Conservation (phyloP, 1,140 invertebrate genomes). For the Hypsibius dujardini region DNA sequence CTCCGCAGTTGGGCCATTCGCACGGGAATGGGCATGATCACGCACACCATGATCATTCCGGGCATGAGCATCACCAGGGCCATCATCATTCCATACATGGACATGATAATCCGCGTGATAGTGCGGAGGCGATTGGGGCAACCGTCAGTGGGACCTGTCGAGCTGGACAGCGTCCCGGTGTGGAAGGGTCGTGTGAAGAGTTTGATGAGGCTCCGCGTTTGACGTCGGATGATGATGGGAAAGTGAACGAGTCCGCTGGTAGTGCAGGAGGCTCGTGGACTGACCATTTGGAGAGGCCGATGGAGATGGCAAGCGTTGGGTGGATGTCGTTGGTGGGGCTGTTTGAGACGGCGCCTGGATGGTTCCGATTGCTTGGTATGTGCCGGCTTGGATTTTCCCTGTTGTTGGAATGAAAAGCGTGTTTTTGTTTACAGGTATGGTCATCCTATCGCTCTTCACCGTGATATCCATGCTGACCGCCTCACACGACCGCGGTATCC, state of each 20-base stretch:
- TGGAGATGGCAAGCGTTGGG: too few species aligned
- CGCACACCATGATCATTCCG: conserved; percentile 1
- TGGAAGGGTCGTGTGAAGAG: conserved; percentile 5
- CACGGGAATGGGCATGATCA: neutral
- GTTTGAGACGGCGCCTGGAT: neutral
- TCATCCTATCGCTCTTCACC: neutral
- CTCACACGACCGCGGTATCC: neutral
- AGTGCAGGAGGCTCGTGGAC: too few species aligned
- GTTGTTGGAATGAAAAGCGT: neutral
- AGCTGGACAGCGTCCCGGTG: neutral
- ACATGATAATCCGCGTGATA: neutral
- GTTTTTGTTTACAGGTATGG: too few species aligned
- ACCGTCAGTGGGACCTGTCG: neutral
- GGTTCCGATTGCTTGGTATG: neutral
- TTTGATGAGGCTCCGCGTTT: neutral
- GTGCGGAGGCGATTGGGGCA: neutral
- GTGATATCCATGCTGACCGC: neutral
- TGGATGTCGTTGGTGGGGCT: neutral
- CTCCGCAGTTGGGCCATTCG: neutral
- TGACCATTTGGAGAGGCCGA: too few species aligned
- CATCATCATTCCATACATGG: neutral
- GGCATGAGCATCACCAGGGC: neutral
- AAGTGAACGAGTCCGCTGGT: too few species aligned
- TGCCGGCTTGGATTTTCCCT: neutral
- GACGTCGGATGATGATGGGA: too few species aligned